Conservation (phyloP, 2,113 vertebrate species). For the Hepsetus odoe region DNA sequence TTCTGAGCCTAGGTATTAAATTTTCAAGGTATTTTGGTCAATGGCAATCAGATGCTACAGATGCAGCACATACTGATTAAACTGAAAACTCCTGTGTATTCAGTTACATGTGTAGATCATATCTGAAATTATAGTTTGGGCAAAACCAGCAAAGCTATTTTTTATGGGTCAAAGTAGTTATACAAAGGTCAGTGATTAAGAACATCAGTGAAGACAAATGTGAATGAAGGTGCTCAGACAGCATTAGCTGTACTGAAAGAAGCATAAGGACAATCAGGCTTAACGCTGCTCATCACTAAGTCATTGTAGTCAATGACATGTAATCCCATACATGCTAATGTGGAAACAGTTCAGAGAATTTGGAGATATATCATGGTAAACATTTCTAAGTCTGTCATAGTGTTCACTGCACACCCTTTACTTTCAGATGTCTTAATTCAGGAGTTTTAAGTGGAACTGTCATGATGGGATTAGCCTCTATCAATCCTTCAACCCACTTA, state of each 20-base stretch:
- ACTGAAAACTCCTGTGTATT: not conserved
- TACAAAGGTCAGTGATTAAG: not conserved
- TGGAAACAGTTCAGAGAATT: not conserved
- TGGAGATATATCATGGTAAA: not conserved
- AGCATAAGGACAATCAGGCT: not conserved
- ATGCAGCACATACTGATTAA: not conserved
- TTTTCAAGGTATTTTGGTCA: not conserved
- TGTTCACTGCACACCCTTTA: not conserved
- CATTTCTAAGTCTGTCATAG: not conserved
- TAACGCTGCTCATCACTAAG: not conserved
- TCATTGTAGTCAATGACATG: constrained; percentile 1
- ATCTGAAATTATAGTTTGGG: not conserved
- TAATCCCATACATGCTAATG: not conserved
- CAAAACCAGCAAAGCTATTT: not conserved
- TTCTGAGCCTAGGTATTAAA: too few relatives aligned
- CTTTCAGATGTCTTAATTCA: not conserved
- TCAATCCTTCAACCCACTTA: not conserved
- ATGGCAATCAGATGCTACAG: not conserved
- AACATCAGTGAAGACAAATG: not conserved
- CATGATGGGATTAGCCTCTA: constrained; percentile 59
- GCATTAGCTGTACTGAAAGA: not conserved
- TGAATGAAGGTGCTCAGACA: constrained; percentile 4
- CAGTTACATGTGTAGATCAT: not conserved
- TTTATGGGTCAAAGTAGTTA: not conserved
- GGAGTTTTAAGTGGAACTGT: not conserved